Base-by-base conservation (phyloP, 2,797 vertebrate genomes). In the Taeniopygia guttata region DNA sequence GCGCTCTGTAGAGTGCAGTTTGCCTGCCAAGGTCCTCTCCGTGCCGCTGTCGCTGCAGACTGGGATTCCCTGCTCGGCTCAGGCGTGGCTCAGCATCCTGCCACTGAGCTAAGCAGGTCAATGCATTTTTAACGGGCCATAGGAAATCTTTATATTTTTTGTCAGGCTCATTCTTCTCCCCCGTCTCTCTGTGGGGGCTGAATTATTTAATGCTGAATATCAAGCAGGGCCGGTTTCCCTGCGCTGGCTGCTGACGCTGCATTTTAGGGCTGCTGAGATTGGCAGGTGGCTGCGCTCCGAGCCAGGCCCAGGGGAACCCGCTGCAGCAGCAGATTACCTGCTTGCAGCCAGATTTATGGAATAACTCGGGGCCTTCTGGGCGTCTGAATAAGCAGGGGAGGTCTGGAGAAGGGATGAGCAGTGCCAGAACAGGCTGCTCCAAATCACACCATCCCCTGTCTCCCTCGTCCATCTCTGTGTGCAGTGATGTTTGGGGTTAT, bases 101-200 rank as follows among this genome's bases (percentile, higher is more conserved):
- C 52, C 74, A 29, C 78, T 0, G 3, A 51, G 78, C 63, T 89
- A 30, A 76, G 84, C 91, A 36, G 93, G 79, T 80, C 91, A 78
- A n/a, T 29, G 56, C 73, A 14, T 88, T 86, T 90, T 80, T 58
- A 78, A 87, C 69, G 1, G 5, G 21, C n/a, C 92, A 30, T 42
- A 63, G 95, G 88, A 94, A 95, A 94, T 94, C 91, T 94, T 90
- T 82, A 69, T 26, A 15, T 16, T 64, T 85, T 89, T 60, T 87
- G 87, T 89, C 89, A 90, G 84, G 16, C 52, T 87, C 78, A 38
- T 94, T 84, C 94, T 78, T 87, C 70, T 90, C 76, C 66, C 55
- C 5, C 2, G 14, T 62, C 62, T 59, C 88, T 85, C 86, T 13
- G 82, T 14, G 45, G 91, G 89, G 84, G 74, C 89, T 77, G 95